These are phyloP conservation scores for Verasper variegatus DNA, from an alignment of 2,113 vertebrate species.

Conservation along the genomic window DNA sequence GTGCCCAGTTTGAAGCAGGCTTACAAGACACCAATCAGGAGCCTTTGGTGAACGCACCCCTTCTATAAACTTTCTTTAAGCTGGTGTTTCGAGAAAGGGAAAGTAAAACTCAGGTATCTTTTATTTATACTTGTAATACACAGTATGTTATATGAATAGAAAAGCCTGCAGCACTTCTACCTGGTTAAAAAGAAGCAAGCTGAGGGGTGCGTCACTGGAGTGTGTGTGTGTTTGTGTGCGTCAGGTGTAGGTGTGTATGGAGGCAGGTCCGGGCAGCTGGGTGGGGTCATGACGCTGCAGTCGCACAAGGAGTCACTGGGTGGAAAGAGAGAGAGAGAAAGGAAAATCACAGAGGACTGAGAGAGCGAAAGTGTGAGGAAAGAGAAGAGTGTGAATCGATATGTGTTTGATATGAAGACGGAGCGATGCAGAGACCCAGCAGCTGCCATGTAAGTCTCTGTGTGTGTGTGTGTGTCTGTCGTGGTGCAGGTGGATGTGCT, in stretches of 20 bases:
- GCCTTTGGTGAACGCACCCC: no score
- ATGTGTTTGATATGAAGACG: slow-evolving; percentile 29
- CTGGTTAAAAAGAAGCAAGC: slow-evolving; percentile 1
- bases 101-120: no score
- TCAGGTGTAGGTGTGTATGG: slow-evolving; percentile 67
- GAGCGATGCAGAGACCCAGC: slow-evolving; percentile 69
- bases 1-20: no score
- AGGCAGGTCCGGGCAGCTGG: slow-evolving; percentile 55
- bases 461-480: slow-evolving; percentile 20
- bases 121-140: no score
- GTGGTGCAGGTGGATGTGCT: slow-evolving; percentile 27
- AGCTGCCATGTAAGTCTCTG: slow-evolving; percentile 75
- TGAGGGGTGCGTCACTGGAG: not conserved
- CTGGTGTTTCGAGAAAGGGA: no score
- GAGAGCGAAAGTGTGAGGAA: slow-evolving; percentile 16
- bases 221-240: slow-evolving; percentile 24
- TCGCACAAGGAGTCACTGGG: not conserved
- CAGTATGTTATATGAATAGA: no score
- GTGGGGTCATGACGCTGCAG: slow-evolving; percentile 27
- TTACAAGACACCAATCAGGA: no score
- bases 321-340: slow-evolving; percentile 9
- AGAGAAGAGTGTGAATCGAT: slow-evolving; percentile 15
- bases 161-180: no score
- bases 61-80: no score
- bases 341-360: slow-evolving; percentile 36